Percentiles rank a stretch among this genome's conserved stretches.
phyloP scores from a whole-genome alignment of 2,797 vertebrate genomes.

The Tragelaphus oryx region DNA sequence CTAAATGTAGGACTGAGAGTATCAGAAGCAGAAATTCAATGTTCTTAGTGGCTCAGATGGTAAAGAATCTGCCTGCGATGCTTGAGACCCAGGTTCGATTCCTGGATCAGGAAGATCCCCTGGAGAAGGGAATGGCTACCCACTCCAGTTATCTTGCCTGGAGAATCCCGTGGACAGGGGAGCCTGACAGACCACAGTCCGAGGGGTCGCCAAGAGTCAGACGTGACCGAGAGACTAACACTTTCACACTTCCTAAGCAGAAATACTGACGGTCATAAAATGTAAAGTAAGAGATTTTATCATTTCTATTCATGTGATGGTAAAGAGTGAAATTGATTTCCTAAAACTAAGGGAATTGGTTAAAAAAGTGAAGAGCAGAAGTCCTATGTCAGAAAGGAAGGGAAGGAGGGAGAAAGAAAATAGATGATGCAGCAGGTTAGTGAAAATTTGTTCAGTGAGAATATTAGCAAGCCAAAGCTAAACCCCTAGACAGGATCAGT shows the following conservation, averaged over 20 bases:
- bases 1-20: neutral
- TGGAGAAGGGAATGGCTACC: neutral
- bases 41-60: neutral
- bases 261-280: neutral
- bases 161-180: neutral
- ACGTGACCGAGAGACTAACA: neutral
- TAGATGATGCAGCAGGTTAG: neutral
- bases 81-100: neutral
- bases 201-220: neutral
- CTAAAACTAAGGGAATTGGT: constrained; percentile 17
- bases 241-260: neutral
- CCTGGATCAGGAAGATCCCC: neutral
- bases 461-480: neutral
- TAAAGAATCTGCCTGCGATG: neutral
- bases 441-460: neutral
- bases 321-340: constrained; percentile 21
- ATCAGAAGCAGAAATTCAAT: neutral
- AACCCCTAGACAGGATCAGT: neutral
- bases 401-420: neutral
- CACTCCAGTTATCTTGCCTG: neutral
- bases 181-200: neutral
- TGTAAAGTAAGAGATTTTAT: neutral
- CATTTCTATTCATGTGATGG: neutral
- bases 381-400: neutral
- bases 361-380: neutral